Percentiles rank a stretch among this genome's conserved stretches.
Conservation (phyloP, 92 coral and sea anemone species). For the Palythoa heliodiscus region DNA sequence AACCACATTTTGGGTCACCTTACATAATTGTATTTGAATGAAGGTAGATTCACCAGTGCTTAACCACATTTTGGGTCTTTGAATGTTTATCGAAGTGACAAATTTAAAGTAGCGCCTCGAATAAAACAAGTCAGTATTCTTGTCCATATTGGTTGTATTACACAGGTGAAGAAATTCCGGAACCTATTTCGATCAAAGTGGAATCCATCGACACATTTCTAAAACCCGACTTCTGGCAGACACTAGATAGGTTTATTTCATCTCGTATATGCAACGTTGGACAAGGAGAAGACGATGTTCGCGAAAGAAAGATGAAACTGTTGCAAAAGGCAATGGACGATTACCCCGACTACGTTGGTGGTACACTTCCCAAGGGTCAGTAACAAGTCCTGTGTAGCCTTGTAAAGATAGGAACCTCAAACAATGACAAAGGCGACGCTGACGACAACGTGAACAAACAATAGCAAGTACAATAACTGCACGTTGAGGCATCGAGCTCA, state of each 20-base stretch:
- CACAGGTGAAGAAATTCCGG: constrained; percentile 5
- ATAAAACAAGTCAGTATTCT: too few species aligned
- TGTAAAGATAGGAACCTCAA: background rate
- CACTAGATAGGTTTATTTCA: constrained; percentile 10
- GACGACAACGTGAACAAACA: too few species aligned
- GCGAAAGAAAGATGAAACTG: constrained; percentile 12
- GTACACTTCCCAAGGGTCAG: constrained; percentile 21
- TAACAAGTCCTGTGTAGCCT: background rate
- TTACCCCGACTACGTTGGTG: constrained; percentile 12
- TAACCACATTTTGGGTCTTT: too few species aligned
- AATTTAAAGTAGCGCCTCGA: too few species aligned
- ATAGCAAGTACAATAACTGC: too few species aligned
- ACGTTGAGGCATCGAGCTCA: too few species aligned
- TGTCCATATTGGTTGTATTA: too few species aligned
- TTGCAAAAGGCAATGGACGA: constrained; percentile 10
- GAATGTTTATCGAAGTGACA: too few species aligned
- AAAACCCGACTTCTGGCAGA: constrained; percentile 35
- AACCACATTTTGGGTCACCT: too few species aligned
- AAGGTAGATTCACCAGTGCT: too few species aligned
- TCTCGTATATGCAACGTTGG: constrained; percentile 4
- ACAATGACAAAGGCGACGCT: too few species aligned
- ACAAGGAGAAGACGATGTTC: constrained; percentile 23
- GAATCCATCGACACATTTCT: constrained; percentile 21
- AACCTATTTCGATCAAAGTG: constrained; percentile 19
- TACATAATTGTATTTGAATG: too few species aligned